Conservation (phyloP, 2,113 vertebrate species). For the Lepidothrix coronata region DNA sequence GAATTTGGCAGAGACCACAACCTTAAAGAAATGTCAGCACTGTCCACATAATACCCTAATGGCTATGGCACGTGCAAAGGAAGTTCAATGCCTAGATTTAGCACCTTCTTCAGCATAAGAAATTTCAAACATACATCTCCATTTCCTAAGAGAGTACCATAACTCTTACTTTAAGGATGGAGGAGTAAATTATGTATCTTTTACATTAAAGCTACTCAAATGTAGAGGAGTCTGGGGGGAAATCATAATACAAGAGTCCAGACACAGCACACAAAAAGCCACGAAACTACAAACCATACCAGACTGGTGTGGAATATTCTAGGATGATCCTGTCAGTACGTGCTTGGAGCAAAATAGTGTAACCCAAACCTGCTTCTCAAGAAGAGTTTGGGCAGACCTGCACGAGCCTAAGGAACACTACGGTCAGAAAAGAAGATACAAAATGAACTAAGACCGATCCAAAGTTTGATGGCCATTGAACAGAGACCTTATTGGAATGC, state of each 20-base stretch:
- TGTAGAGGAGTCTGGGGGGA: rapidly evolving
- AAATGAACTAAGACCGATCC: rapidly evolving
- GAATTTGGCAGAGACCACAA: background rate
- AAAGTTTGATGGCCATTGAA: background rate
- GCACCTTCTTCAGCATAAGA: background rate
- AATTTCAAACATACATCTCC: background rate
- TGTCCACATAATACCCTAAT: background rate
- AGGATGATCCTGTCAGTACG: background rate
- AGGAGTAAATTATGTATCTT: background rate
- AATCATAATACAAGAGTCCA: background rate
- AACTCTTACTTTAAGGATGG: background rate
- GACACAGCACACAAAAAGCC: background rate
- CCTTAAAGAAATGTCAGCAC: background rate
- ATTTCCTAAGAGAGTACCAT: background rate
- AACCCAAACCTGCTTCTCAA: background rate
- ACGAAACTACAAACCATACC: background rate
- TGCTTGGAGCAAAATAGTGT: background rate
- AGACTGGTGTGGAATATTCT: background rate
- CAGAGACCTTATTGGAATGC: background rate
- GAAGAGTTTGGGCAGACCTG: background rate
- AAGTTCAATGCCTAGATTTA: background rate
- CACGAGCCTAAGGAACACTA: background rate
- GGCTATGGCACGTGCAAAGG: background rate
- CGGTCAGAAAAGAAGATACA: background rate
- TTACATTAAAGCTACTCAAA: background rate